Base-by-base conservation (phyloP, 2,113 vertebrate species). In the Coryphaenoides rupestris region DNA sequence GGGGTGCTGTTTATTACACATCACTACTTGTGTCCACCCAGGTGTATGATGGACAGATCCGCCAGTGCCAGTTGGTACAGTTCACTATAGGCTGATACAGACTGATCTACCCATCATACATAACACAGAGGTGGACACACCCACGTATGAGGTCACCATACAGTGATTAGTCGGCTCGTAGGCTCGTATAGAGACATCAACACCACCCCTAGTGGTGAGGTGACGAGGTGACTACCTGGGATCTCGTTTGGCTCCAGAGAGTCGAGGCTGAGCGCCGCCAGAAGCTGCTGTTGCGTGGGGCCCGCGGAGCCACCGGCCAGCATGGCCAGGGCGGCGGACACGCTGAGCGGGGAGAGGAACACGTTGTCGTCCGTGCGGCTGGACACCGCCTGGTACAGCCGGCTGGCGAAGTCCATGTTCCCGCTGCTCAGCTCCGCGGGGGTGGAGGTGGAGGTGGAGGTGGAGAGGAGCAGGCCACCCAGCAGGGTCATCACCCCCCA, bases 371-470 rank as follows among this genome's bases (percentile, higher is more conserved):
- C 93, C 0, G 90, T 89, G 9, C 72, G 84, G 70, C 90, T 68
- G 15, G 94, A 89, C 16, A 95, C 84, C 65, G 83, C 90, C n/a
- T 89, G 86, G 68, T 94, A 95, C 55, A 96, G 73, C 7, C 87
- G 89, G 47, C 92, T 84, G 1, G 91, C 91, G n/a, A 97, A 93
- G 66, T 93, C 87, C 0, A 76, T 66, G 14, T 86, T 93, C 50
- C 77, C 86, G 45, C 69, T 53, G 5, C 86, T 81, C 69, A 95
- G 76, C 50, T 91, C 85, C 17, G 79, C 50, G 52, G 0, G 17
- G 1, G 3, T 58, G 59, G 66, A 13, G 56, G 57, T 13, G 47
- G 60, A 5, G n/a, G 62, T 2, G 55, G 62, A 9, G n/a, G 62
- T 17, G 77, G 46, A 10, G 79, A 60, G 52, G 74, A 19, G 19